phyloP scores from a whole-genome alignment of 1,140 invertebrate genomes.

The Eupeodes corollae region DNA sequence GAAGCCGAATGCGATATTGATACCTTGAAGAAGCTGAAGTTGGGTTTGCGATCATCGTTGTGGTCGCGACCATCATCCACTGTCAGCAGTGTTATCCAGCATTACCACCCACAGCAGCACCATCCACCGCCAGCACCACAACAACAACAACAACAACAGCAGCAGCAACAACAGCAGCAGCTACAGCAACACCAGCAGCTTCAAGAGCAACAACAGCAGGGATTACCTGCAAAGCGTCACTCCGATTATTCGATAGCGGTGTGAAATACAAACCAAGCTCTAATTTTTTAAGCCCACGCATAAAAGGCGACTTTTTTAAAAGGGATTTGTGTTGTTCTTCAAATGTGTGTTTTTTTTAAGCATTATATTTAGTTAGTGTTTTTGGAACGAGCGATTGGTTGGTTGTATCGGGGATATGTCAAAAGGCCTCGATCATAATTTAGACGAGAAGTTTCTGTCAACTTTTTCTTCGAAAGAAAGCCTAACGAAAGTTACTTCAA shows the following conservation, averaged over 20 bases:
- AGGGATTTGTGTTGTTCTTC: no score
- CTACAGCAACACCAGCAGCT: conserved; percentile 21
- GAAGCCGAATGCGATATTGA: conserved; percentile 65
- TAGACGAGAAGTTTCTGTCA: no score
- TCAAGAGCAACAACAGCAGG: conserved; percentile 25
- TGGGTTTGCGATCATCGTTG: conserved; percentile 55
- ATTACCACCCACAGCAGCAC: conserved; percentile 22
- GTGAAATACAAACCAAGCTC: conserved; percentile 17
- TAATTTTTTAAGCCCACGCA: no score
- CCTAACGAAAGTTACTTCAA: no score
- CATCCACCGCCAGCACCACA: conserved; percentile 3
- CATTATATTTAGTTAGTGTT: no score
- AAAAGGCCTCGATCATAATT: no score
- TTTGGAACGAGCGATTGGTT: no score
- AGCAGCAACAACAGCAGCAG: conserved; percentile 8
- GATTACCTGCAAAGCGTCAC: conserved; percentile 34
- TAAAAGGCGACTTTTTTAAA: no score
- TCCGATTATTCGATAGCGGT: conserved; percentile 37
- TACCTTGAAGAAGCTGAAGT: conserved; percentile 61
- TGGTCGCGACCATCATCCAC: conserved; percentile 51
- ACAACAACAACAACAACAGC: conserved; percentile 20
- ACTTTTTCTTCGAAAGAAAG: no score
- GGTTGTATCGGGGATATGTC: no score
- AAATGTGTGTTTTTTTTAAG: no score
- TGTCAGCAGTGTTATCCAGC: conserved; percentile 43